Base-by-base conservation (phyloP, 2,888 invertebrate species). In the Scaptomyza parva region DNA sequence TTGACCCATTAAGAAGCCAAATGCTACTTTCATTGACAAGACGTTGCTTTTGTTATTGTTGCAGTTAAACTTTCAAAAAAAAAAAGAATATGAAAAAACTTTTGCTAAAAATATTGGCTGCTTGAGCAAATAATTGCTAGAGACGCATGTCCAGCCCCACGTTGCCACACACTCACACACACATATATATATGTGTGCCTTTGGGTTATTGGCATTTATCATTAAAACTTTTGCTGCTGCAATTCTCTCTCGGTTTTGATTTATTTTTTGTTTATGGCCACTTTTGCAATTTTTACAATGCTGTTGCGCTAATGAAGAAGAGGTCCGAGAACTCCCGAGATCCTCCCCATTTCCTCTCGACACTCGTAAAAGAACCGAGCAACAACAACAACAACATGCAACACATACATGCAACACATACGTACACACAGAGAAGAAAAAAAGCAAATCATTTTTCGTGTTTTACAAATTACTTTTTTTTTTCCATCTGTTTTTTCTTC, bases 391-490 rank as follows among this genome's bases (percentile, higher is more conserved):
- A n/a, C 17, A 20, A 48, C 4, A 33, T 2, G n/a, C 7, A 30
- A 18, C 7, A n/a, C n/a, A n/a, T 7, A 24, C 24, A 24, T 24
- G 24, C 33, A 43, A 33, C 37, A 41, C 22, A 47, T 43, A 30
- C 35, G 40, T 14, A 28, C 1, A 33, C 1, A 47, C 43, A 52
- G 14, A 14, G 35, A 35, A 30, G 8, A 26, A 74, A 51, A 72
- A 50, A 44, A 69, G 53, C 83, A 73, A 76, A 86, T 79, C 58
- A 74, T 65, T 84, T 80, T 81, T 82, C 70, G 70, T 85, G 76
- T 85, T 85, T 83, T 78, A 87, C 76, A 83, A 87, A 82, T 86
- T 82, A 85, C 86, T 70, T 86, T 80, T 28, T 28, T 43, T 48
- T 47, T 61, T 11, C n/a, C n/a, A n/a, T n/a, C n/a, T n/a, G 43